A percentile compares a stretch with the other conserved stretches of the same genome.
Conservation (phyloP, 2,797 vertebrate species). For the Eupleurogrammus muticus region DNA sequence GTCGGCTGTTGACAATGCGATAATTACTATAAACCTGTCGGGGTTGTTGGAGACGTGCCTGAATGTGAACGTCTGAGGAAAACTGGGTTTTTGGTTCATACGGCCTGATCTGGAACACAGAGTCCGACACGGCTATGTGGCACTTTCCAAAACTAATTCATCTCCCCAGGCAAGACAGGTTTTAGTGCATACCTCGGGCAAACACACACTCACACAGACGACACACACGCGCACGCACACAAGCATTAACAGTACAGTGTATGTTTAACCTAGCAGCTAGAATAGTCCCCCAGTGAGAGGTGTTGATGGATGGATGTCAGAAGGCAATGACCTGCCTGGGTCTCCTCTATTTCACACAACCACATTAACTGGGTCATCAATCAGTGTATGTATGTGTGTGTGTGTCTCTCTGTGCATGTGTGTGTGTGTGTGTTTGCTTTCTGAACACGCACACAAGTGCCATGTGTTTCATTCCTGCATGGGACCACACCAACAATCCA, state of each 20-base stretch:
- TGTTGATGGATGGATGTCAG: conserved; percentile 73
- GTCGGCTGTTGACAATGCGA: neutral
- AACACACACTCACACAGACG: conserved; percentile 10
- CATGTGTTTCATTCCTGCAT: conserved; percentile 23
- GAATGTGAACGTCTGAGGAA: conserved; percentile 18
- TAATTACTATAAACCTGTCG: conserved; percentile 11
- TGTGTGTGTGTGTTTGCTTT: conserved; percentile 21
- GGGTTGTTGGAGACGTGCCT: conserved; percentile 2
- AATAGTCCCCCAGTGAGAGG: conserved; percentile 56
- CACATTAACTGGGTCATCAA: conserved; percentile 67
- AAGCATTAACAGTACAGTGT: conserved; percentile 56
- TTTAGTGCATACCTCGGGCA: conserved; percentile 39
- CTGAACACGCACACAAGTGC: conserved; percentile 16
- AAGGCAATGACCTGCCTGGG: conserved; percentile 59
- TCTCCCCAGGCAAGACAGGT: conserved; percentile 34
- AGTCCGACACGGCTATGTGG: conserved; percentile 27
- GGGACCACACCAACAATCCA: neutral
- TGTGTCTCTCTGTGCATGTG: conserved; percentile 21
- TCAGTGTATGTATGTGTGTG: conserved; percentile 46
- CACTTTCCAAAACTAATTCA: conserved; percentile 69
- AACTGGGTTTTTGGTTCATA: conserved; percentile 20
- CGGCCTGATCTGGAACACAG: conserved; percentile 40
- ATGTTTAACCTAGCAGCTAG: conserved; percentile 67
- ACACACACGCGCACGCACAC: conserved; percentile 10
- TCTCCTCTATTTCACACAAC: conserved; percentile 67